A percentile compares a stretch with the other conserved stretches of the same genome.
Evolutionary conservation across 2,888 invertebrate genomes (phyloP).

Genomic region (Synanthedon vespiformis): DNA sequence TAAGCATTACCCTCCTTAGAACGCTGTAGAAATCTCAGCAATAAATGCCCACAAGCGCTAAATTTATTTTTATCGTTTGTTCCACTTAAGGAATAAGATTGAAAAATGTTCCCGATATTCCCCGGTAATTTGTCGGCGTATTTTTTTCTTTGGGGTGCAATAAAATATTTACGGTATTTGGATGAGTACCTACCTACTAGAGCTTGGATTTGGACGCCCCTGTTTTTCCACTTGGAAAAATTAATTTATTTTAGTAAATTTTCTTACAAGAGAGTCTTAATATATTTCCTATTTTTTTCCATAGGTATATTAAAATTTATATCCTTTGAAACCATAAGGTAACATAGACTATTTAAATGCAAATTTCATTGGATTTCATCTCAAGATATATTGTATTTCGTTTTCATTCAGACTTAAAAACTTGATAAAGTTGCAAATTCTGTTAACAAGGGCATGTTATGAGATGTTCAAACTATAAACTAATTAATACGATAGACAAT

Average conservation of each 20-base stretch:
- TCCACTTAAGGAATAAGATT: conserved; percentile 68
- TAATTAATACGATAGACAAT: too few relatives aligned
- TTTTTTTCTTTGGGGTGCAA: conserved; percentile 46
- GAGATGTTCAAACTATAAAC: too few relatives aligned
- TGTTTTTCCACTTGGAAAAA: conserved; percentile 45
- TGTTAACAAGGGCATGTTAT: too few relatives aligned
- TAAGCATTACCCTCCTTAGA: conserved; percentile 25
- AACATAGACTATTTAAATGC: too few relatives aligned
- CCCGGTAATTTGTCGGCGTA: conserved; percentile 49
- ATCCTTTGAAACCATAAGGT: too few relatives aligned
- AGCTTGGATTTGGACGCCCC: conserved; percentile 31
- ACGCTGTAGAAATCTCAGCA: conserved; percentile 60
- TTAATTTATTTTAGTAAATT: conserved; percentile 44
- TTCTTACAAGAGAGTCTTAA: too few relatives aligned
- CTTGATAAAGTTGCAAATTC: too few relatives aligned
- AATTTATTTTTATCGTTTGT: conserved; percentile 66
- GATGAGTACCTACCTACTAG: conserved; percentile 47
- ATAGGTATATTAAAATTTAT: too few relatives aligned
- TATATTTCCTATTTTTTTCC: too few relatives aligned
- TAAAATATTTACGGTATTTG: conserved; percentile 64
- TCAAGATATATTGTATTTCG: too few relatives aligned
- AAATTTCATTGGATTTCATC: too few relatives aligned
- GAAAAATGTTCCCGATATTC: conserved; percentile 62
- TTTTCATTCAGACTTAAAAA: too few relatives aligned
- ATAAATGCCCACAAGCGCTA: conserved; percentile 62